Evolutionary conservation across 2,797 vertebrate species (phyloP).

Genomic region (Gila robusta): DNA sequence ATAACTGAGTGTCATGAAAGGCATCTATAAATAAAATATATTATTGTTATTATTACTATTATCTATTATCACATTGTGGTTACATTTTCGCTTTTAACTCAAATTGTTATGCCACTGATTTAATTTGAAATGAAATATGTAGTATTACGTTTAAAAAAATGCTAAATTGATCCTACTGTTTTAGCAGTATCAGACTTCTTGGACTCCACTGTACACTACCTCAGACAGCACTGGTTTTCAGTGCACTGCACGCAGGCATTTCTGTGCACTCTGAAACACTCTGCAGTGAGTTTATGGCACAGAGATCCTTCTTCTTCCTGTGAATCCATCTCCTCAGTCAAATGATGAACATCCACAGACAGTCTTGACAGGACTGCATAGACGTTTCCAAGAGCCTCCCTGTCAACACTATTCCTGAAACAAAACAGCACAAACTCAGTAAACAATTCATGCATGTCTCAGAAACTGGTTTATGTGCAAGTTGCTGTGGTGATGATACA

Average conservation of each 20-base stretch:
- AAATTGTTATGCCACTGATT: neutral
- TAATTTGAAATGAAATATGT: neutral
- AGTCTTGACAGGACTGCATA: slow-evolving; percentile 77
- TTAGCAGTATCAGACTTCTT: neutral
- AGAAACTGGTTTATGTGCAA: neutral
- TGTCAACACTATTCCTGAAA: slow-evolving; percentile 82
- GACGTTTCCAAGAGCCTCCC: slow-evolving; percentile 80
- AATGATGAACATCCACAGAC: slow-evolving; percentile 73
- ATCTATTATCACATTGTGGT: neutral
- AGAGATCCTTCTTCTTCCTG: slow-evolving; percentile 64
- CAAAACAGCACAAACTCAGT: neutral
- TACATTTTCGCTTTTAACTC: neutral
- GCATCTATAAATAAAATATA: neutral
- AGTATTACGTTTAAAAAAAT: neutral
- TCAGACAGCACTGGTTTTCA: slow-evolving; percentile 86
- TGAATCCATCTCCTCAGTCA: slow-evolving; percentile 47
- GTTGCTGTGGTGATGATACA: neutral
- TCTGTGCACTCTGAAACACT: slow-evolving; percentile 92
- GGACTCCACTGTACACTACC: slow-evolving; percentile 56
- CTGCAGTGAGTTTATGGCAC: slow-evolving; percentile 81
- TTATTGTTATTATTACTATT: neutral
- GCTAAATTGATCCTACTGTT: neutral
- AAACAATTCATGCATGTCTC: neutral
- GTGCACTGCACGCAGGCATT: slow-evolving; percentile 90
- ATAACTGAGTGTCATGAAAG: neutral